A percentile compares a stretch with the other conserved stretches of the same genome.
phyloP scores from a whole-genome alignment of 2,888 invertebrate species.

The Trissoscelio sp. region DNA sequence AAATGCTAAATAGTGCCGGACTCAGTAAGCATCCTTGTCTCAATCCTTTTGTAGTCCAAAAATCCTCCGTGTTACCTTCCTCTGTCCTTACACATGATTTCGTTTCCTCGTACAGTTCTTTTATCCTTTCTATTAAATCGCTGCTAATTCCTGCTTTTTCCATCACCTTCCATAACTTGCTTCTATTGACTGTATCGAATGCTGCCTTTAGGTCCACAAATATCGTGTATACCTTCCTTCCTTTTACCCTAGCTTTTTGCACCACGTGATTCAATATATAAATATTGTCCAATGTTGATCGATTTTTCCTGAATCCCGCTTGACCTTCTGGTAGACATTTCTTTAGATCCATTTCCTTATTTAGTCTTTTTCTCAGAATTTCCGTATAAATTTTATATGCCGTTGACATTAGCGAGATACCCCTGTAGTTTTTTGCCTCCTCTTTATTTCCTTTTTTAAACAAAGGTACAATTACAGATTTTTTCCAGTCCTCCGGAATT shows the following conservation, averaged over 20 bases:
- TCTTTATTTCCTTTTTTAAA: constrained; percentile 6
- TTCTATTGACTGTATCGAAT: neutral
- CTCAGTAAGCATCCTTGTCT: too few relatives aligned
- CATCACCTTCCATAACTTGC: neutral
- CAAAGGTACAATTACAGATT: neutral
- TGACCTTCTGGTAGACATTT: neutral
- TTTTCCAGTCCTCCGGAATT: neutral
- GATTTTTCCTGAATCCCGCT: too few relatives aligned
- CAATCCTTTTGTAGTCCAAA: too few relatives aligned
- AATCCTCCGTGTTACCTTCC: too few relatives aligned
- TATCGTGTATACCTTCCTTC: neutral
- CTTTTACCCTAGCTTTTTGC: neutral
- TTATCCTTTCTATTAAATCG: neutral
- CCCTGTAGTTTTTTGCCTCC: too few relatives aligned
- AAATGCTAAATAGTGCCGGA: too few relatives aligned
- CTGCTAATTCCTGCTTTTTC: neutral
- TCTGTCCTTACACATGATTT: too few relatives aligned
- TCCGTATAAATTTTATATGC: neutral
- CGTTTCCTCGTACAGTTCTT: neutral
- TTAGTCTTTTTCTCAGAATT: too few relatives aligned
- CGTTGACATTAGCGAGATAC: neutral
- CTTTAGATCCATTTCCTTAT: neutral
- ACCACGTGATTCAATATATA: constrained; percentile 4
- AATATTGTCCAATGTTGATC: neutral
- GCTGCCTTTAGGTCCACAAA: neutral